phyloP scores from a whole-genome alignment of 2,797 vertebrate species.

The Danio kyathit region DNA sequence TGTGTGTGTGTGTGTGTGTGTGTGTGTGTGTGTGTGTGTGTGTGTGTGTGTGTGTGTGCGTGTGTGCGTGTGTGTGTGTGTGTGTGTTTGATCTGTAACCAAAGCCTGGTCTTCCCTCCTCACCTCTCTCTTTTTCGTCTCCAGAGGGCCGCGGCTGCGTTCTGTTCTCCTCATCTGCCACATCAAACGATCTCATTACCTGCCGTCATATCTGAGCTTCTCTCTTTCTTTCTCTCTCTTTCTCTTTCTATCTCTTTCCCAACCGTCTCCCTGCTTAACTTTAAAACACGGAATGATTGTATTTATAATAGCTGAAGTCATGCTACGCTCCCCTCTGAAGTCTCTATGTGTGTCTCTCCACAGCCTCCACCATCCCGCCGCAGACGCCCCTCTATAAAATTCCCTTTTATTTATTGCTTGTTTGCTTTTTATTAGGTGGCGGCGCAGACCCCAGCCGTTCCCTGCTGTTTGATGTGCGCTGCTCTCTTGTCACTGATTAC shows the following conservation, averaged over 20 bases:
- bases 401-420: conserved; percentile 84
- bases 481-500: conserved; percentile 81
- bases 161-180: conserved; percentile 77
- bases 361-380: conserved; percentile 65
- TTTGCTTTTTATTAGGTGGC: conserved; percentile 84
- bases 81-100: conserved; percentile 62
- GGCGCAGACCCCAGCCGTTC: conserved; percentile 77
- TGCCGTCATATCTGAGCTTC: conserved; percentile 71
- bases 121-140: conserved; percentile 65
- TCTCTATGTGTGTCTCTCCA: conserved; percentile 62
- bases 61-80: conserved; percentile 19
- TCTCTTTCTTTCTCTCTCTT: neutral
- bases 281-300: conserved; percentile 79
- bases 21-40: conserved; percentile 22
- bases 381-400: conserved; percentile 84
- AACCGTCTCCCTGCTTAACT: conserved; percentile 76
- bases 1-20: conserved; percentile 29
- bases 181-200: conserved; percentile 85
- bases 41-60: conserved; percentile 37
- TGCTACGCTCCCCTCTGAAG: conserved; percentile 73
- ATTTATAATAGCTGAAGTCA: conserved; percentile 79
- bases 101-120: conserved; percentile 62
- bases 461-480: conserved; percentile 80
- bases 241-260: neutral
- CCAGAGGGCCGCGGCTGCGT: conserved; percentile 67